Evolutionary conservation across 2,113 vertebrate genomes (phyloP).

Genomic region (Heteronetta atricapilla): DNA sequence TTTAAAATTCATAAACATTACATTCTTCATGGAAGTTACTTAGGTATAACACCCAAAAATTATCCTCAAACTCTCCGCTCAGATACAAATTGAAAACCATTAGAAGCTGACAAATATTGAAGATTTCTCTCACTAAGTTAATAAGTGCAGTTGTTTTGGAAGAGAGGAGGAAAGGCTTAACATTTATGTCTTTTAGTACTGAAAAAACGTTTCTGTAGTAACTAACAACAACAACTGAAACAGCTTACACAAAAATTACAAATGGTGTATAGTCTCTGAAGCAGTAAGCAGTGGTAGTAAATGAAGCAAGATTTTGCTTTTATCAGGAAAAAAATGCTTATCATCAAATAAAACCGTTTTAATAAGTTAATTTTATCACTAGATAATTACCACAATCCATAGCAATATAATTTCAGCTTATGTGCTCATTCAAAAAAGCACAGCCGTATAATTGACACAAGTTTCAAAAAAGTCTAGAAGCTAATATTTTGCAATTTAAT

Average conservation of each 20-base stretch:
- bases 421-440: background rate
- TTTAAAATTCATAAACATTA: background rate
- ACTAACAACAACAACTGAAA: background rate
- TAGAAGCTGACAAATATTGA: background rate
- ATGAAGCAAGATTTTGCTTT: conserved; percentile 24
- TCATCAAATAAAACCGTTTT: background rate
- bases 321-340: background rate
- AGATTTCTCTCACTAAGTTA: background rate
- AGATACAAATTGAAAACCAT: background rate
- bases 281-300: background rate
- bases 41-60: background rate
- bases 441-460: background rate
- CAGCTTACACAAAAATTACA: background rate
- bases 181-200: background rate
- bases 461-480: background rate
- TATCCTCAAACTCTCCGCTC: background rate
- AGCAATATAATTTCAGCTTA: background rate
- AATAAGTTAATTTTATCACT: conserved; percentile 16
- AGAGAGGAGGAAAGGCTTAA: background rate
- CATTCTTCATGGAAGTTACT: accelerated
- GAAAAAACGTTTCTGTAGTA: background rate
- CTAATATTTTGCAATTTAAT: background rate
- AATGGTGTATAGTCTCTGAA: background rate
- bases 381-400: conserved; percentile 6
- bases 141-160: background rate